phyloP scores from a whole-genome alignment of 37 sponge, comb jelly and placozoan species.

The Agelas oroides region DNA sequence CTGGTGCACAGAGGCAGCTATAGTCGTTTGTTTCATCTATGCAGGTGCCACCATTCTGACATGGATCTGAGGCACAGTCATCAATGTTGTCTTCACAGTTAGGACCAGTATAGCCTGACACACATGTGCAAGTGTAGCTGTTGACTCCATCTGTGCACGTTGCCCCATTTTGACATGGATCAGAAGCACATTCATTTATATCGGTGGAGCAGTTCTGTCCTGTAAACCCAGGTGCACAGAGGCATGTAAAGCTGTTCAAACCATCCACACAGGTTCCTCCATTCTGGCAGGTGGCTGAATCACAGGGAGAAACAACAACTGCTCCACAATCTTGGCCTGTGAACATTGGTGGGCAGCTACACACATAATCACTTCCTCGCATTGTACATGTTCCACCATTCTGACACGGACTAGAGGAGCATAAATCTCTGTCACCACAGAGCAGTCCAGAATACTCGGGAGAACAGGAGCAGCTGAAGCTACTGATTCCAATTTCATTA shows the following conservation, averaged over 20 bases:
- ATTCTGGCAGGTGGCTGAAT: conserved; percentile 42
- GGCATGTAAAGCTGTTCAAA: conserved; percentile 27
- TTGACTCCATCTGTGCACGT: conserved; percentile 35
- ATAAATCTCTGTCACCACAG: neutral
- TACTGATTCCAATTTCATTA: conserved; percentile 26
- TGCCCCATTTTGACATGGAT: conserved; percentile 30
- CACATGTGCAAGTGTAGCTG: conserved; percentile 42
- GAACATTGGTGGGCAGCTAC: conserved; percentile 54
- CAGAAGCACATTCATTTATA: conserved; percentile 66
- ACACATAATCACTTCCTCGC: conserved; percentile 31
- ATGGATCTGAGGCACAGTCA: conserved; percentile 45
- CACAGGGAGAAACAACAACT: conserved; percentile 52
- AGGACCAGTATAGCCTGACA: conserved; percentile 42
- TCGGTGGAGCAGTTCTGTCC: conserved; percentile 49
- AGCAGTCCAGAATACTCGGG: too few species aligned
- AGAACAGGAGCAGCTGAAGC: conserved; percentile 24
- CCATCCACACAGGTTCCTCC: conserved; percentile 67
- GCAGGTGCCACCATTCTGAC: conserved; percentile 67
- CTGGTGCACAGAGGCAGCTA: conserved; percentile 65
- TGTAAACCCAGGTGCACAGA: conserved; percentile 62
- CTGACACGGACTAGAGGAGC: conserved; percentile 38
- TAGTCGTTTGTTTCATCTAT: conserved; percentile 28
- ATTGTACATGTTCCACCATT: conserved; percentile 71
- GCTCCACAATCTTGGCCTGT: conserved; percentile 56
- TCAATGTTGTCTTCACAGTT: conserved; percentile 53